Base-by-base conservation (phyloP, 2,888 invertebrate genomes). In the Pemphredon lugubris region DNA sequence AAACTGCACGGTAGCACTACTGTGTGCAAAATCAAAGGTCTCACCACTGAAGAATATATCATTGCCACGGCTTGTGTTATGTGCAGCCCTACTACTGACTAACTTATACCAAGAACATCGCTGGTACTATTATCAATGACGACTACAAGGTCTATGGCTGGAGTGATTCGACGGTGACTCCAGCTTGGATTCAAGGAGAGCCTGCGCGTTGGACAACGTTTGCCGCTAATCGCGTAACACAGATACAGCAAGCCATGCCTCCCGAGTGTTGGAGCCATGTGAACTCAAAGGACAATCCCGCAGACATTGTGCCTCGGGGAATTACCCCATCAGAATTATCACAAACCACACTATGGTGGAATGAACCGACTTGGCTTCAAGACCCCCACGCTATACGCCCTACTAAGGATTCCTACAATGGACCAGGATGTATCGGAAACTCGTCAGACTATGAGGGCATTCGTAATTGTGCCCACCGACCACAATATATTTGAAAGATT, bases 211-310 rank as follows among this genome's bases (percentile, higher is more conserved):
- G 55, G 44, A 44, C n/a, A 20, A 44, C 55, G 0, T 55, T 55
- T 9, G 54, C 42, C 4, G 55, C 55, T 0, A 55, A 55, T 20
- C 44, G 55, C 1, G 32, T 55, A 3, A 6, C n/a, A 0, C 9
- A 45, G 14, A 44, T 55, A 1, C 21, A 55, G 2, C 9, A 26
- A 0, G 4, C 13, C 0, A 0, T 45, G 9, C 55, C 45, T 3
- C 11, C 7, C 5, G 55, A 20, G 2, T 11, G 5, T 2, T 57
- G 55, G 55, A n/a, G 21, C 3, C 55, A 57, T 11, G 21, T 57
- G 1, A n/a, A n/a, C 0, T 11, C 44, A 1, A 39, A 26, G 6
- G 20, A 57, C 1, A 57, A 45, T 34, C 55, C 55, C 1, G 45
- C 55, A 0, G 45, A 55, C 1, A 39, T 23, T 7, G 18, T 23